A percentile compares a stretch with the other conserved stretches of the same genome.
Conservation (phyloP, 2,113 vertebrate species). For the Himantopus leucocephalus region DNA sequence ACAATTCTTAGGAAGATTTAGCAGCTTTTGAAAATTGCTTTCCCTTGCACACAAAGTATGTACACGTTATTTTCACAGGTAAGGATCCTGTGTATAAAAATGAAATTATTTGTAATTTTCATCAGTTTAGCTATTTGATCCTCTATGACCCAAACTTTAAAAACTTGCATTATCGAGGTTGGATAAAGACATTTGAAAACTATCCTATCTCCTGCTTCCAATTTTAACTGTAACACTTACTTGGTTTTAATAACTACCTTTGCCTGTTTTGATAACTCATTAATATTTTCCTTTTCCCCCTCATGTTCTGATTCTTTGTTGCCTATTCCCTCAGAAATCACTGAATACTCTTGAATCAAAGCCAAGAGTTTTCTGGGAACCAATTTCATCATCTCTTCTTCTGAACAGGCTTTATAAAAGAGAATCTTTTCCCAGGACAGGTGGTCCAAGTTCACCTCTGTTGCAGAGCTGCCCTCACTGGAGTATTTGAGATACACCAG, state of each 20-base stretch:
- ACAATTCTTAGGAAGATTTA: background rate
- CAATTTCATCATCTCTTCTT: background rate
- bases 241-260: background rate
- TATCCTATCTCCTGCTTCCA: background rate
- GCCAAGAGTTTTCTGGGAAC: background rate
- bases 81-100: background rate
- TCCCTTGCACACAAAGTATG: background rate
- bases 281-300: background rate
- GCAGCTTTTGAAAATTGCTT: background rate
- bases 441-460: background rate
- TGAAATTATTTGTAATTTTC: background rate
- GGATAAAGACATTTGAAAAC: background rate
- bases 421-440: background rate
- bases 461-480: background rate
- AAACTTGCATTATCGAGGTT: background rate
- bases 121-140: background rate
- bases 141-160: background rate
- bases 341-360: background rate
- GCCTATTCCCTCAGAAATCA: background rate
- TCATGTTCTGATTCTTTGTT: background rate
- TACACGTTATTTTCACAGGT: background rate
- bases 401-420: background rate
- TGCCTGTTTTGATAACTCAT: background rate
- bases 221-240: background rate
- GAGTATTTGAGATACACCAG: background rate